Evolutionary conservation across 1,140 invertebrate species (phyloP), one percentile per base, ranked within the genome.

Genomic region (Achatina immaculata): DNA sequence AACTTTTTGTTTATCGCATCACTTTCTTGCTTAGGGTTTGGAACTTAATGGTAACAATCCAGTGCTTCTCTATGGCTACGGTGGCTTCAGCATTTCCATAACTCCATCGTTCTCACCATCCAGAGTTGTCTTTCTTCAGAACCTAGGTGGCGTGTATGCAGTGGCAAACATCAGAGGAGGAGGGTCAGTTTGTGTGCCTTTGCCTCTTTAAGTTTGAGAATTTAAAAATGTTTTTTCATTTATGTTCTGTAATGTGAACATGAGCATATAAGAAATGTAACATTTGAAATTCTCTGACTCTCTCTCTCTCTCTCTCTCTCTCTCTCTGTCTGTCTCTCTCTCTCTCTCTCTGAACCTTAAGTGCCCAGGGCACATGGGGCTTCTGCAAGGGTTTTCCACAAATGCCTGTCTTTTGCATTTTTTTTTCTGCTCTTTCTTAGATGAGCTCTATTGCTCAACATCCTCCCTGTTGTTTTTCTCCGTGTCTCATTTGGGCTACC

Each of bases 151-250:
- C 6, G 92, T 99, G 69, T 93, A 96, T 80, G 98, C 96, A 21
- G 93, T 98, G 84, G 95, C 98, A 21, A 99, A 99, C 92, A 95
- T 99, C 66, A 93, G 98, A 66, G 98, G 98, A 74, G 98, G 98
- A 88, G 97, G 96, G 96, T 96, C 93, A 93, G 92, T 85, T 62
- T 36, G 31, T 0, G 28, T 75, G 11, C 66, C 4, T n/a, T 65
- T 24, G 0, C 16, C 0, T 74, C 14, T 69, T 28, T 43, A 11
- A 34, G 21, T 43, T 84, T 55, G 14, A 55, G 51, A 16, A 55
- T 55, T 55, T 55, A 55, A n/a, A n/a, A 55, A 55, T n/a, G n/a
- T 55, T 14, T 55, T 16, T 55, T 55, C n/a, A 16, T 55, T 55
- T 55, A 55, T 55, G n/a, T n/a, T 55, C 14, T 55, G 51, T 16